phyloP scores from a whole-genome alignment of 1,140 invertebrate species.

The Leptoteleia sp. region DNA sequence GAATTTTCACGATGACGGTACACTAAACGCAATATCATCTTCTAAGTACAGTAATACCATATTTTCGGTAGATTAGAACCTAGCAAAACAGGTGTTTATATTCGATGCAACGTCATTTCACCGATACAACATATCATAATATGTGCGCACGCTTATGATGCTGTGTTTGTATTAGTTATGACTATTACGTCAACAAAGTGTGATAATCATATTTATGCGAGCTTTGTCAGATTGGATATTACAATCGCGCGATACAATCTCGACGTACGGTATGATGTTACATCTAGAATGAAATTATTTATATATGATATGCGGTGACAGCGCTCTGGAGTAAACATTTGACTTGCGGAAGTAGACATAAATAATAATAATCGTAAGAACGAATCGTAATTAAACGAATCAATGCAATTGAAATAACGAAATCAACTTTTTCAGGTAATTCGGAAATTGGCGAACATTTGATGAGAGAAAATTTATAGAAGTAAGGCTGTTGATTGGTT shows the following conservation, averaged over 20 bases:
- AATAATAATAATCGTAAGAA: too few species aligned
- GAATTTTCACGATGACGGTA: constrained; percentile 19
- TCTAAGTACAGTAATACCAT: constrained; percentile 9
- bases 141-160: constrained; percentile 9
- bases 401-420: too few species aligned
- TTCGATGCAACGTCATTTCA: constrained; percentile 22
- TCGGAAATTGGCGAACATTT: too few species aligned
- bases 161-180: constrained; percentile 36
- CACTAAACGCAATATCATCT: constrained; percentile 26
- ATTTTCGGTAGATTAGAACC: constrained; percentile 33
- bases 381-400: not conserved
- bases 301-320: too few species aligned
- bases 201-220: constrained; percentile 48
- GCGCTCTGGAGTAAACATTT: too few species aligned
- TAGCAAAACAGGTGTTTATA: constrained; percentile 5
- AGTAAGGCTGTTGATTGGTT: too few species aligned
- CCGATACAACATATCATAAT: constrained; percentile 28
- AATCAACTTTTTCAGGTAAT: too few species aligned
- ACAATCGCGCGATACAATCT: constrained; percentile 23
- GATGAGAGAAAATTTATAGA: too few species aligned
- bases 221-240: constrained; percentile 39
- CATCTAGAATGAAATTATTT: too few species aligned
- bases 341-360: too few species aligned
- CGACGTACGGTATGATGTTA: constrained; percentile 1
- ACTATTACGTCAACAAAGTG: constrained; percentile 38